Evolutionary conservation across 2,797 vertebrate species (phyloP).

Genomic region (Huso huso): DNA sequence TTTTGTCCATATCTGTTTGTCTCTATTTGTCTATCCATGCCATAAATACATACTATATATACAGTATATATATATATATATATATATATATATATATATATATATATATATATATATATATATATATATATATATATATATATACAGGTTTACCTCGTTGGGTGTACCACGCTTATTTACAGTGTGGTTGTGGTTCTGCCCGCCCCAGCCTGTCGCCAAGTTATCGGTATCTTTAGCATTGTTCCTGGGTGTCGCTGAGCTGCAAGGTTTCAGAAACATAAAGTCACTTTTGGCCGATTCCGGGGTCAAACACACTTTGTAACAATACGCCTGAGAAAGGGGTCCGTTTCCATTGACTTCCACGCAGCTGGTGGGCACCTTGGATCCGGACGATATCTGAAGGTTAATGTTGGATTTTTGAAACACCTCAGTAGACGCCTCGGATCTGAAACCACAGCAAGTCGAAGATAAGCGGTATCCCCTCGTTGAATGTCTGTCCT

Average conservation of each 20-base stretch:
- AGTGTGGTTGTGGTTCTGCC: conserved; percentile 48
- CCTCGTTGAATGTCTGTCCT: conserved; percentile 56
- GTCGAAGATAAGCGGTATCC: conserved; percentile 59
- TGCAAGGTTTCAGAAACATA: conserved; percentile 86
- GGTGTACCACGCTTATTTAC: conserved; percentile 63
- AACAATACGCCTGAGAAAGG: conserved; percentile 75
- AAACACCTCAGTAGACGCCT: conserved; percentile 61
- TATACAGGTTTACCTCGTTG: conserved; percentile 61
- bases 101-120: too few relatives aligned
- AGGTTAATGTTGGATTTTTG: conserved; percentile 72
- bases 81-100: too few relatives aligned
- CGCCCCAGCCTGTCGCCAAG: conserved; percentile 51
- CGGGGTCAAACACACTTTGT: conserved; percentile 81
- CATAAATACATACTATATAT: too few relatives aligned
- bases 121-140: too few relatives aligned
- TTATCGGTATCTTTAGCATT: conserved; percentile 68
- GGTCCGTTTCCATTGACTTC: conserved; percentile 60
- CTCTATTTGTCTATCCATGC: too few relatives aligned
- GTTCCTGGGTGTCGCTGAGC: conserved; percentile 64
- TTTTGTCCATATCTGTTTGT: too few relatives aligned
- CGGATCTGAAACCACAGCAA: conserved; percentile 69
- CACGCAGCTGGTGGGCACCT: conserved; percentile 66
- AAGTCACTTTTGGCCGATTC: conserved; percentile 89
- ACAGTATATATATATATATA: too few relatives aligned
- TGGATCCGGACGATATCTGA: conserved; percentile 64